Base-by-base conservation (phyloP, 2,888 invertebrate genomes). In the Anticlea derivata region DNA sequence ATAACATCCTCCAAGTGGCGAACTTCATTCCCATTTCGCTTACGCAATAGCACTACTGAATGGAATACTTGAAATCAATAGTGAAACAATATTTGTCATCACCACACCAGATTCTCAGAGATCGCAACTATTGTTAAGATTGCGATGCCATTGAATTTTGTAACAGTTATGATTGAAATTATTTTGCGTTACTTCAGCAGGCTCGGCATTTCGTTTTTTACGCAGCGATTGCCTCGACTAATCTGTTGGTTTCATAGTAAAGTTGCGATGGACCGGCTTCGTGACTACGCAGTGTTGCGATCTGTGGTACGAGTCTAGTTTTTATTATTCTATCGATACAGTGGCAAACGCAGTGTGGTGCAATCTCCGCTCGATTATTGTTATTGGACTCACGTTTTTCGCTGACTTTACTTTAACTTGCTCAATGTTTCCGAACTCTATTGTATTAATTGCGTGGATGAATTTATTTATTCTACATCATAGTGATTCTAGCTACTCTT, bases 231-330 rank as follows among this genome's bases (percentile, higher is more conserved):
- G 63, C 48, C 48, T 60, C 60, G 48, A 62, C 52, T 59, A 58
- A 67, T 70, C 70, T 73, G 70, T 68, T 63, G 65, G 47, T 71
- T 76, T 73, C 69, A 68, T 65, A 59, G 66, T 55, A 56, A 45
- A 40, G 62, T 76, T 76, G 71, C 72, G 68, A 68, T 71, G 67
- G 65, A 70, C 57, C 50, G 47, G 62, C 61, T 68, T 70, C 72
- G 75, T 76, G 72, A 73, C 75, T 68, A 68, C 67, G 69, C 69
- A 70, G 73, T 65, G 60, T 74, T 75, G 70, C 72, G 64, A 65
- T 50, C 68, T 60, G 63, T 66, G 49, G 66, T 66, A 69, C 59
- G 57, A 55, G 60, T 61, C 60, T 60, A 57, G 56, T 65, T 70
- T 75, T 76, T 74, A 63, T 63, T 65, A 63, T 62, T 65, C 60